A percentile compares a stretch with the other conserved stretches of the same genome.
These are phyloP conservation scores for Elgaria multicarinata DNA, from an alignment of 2,113 vertebrate genomes.

Conservation along the genomic window DNA sequence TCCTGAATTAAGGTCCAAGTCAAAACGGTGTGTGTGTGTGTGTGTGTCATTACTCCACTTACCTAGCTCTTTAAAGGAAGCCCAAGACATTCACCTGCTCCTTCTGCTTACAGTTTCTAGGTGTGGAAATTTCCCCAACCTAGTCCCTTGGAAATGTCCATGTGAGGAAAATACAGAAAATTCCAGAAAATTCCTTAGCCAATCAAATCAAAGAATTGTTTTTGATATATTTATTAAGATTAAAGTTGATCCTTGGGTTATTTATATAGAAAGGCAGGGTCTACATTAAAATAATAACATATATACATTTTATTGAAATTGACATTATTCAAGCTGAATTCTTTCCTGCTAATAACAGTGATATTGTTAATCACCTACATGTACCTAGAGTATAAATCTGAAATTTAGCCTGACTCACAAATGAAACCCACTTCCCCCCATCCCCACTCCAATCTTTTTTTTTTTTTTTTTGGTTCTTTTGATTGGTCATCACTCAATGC, in stretches of 20 bases:
- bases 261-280: neutral
- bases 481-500: neutral
- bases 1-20: no score
- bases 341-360: neutral
- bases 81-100: neutral
- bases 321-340: neutral
- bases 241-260: neutral
- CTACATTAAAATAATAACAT: neutral
- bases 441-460: neutral
- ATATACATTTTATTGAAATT: no score
- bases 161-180: neutral
- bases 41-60: no score
- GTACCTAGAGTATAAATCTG: neutral
- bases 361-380: neutral
- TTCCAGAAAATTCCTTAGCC: neutral
- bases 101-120: neutral
- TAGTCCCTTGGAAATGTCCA: neutral
- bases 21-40: no score
- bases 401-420: neutral
- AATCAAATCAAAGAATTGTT: neutral
- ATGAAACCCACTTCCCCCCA: neutral
- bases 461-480: neutral
- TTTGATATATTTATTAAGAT: neutral
- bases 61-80: neutral
- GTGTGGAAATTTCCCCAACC: neutral